A percentile compares a stretch with the other conserved stretches of the same genome.
Evolutionary conservation across 2,113 vertebrate genomes (phyloP).

Genomic region (Archocentrus centrarchus): DNA sequence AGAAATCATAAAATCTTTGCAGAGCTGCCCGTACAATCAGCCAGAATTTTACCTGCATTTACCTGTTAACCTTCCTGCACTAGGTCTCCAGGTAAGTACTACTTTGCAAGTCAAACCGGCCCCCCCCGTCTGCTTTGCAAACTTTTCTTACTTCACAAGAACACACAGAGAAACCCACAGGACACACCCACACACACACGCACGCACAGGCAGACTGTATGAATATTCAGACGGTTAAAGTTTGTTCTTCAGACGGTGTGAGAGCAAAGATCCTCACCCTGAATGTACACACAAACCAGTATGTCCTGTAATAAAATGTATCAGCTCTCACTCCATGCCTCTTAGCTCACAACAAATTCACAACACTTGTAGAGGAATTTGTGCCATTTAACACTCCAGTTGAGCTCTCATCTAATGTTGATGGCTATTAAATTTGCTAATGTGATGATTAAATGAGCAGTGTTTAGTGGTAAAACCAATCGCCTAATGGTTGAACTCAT

Average conservation of each 20-base stretch:
- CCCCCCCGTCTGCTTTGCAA: conserved; percentile 81
- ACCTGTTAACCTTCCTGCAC: conserved; percentile 28
- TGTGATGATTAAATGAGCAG: conserved; percentile 69
- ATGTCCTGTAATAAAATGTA: conserved; percentile 58
- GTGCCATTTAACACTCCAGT: conserved; percentile 45
- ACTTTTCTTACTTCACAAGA: conserved; percentile 58
- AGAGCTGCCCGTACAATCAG: neutral
- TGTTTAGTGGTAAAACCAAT: conserved; percentile 60
- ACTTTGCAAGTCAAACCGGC: conserved; percentile 85
- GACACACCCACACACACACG: conserved; percentile 33
- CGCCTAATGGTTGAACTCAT: conserved; percentile 67
- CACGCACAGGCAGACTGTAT: neutral
- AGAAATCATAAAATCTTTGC: neutral
- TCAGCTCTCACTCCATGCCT: neutral
- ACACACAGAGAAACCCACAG: conserved; percentile 50
- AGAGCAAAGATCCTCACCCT: conserved; percentile 66
- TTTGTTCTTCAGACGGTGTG: conserved; percentile 53
- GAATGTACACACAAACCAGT: conserved; percentile 76
- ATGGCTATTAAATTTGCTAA: conserved; percentile 73
- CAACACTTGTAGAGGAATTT: conserved; percentile 18
- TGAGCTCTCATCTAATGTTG: conserved; percentile 47
- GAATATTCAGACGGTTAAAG: conserved; percentile 46
- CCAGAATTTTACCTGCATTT: conserved; percentile 24
- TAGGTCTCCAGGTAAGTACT: conserved; percentile 49
- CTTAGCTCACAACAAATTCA: conserved; percentile 21